These are phyloP conservation scores for Astreopora myriophthalma DNA, from an alignment of 64 coral and sea anemone genomes.

Conservation along the genomic window DNA sequence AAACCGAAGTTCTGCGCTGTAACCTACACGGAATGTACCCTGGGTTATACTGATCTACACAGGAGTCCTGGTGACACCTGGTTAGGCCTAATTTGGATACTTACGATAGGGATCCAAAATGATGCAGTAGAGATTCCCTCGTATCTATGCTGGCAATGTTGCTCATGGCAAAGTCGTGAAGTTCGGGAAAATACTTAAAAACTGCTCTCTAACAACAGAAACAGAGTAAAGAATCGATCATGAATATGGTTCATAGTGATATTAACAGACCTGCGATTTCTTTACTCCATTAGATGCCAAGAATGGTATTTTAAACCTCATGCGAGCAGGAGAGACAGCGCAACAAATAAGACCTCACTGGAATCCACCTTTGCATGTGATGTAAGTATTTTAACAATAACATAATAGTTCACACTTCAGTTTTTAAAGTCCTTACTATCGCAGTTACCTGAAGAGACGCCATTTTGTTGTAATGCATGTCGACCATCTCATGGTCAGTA, in stretches of 20 bases:
- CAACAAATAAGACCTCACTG: not conserved
- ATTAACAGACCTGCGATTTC: no score
- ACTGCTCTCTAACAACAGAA: conserved; percentile 82
- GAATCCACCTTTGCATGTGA: not conserved
- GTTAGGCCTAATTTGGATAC: not conserved
- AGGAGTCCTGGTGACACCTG: no score
- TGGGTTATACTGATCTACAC: no score
- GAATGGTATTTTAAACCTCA: no score
- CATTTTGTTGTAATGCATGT: conserved; percentile 99
- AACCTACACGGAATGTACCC: no score
- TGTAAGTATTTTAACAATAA: not conserved
- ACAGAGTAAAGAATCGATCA: not conserved
- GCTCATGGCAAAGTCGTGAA: conserved; percentile 98
- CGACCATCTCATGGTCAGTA: conserved; percentile 99
- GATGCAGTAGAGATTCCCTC: conserved; percentile 84
- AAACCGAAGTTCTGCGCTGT: no score
- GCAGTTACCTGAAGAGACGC: conserved; percentile 86
- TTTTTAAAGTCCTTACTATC: not conserved
- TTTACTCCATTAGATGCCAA: no score
- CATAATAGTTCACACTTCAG: not conserved
- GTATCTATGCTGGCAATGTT: conserved; percentile 99
- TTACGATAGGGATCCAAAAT: conserved; percentile 97
- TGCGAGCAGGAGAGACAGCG: no score
- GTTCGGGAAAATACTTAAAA: conserved; percentile 98
- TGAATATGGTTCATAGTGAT: no score